phyloP scores from a whole-genome alignment of 2,797 vertebrate species.

The Mastacembelus armatus region DNA sequence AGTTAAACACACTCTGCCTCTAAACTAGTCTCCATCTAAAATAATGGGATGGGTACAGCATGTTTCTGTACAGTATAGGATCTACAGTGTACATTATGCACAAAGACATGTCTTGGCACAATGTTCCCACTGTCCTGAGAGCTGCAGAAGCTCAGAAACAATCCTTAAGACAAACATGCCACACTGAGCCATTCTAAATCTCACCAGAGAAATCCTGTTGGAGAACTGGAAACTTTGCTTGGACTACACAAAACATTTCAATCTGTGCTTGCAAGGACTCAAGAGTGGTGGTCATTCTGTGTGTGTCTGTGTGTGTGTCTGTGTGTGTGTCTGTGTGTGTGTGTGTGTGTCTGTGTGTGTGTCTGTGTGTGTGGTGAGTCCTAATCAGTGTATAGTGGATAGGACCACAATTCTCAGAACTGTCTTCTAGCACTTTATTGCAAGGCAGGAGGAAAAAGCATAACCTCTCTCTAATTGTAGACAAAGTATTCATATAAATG shows the following conservation, averaged over 20 bases:
- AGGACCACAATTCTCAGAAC: neutral
- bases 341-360: too few species aligned
- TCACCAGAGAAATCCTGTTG: slow-evolving; percentile 31
- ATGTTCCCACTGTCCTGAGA: slow-evolving; percentile 19
- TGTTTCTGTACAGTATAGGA: neutral
- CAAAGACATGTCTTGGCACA: slow-evolving; percentile 6
- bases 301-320: too few species aligned
- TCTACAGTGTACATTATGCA: slow-evolving; percentile 10
- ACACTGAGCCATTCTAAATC: slow-evolving; percentile 21
- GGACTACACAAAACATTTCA: slow-evolving; percentile 20
- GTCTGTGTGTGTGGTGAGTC: neutral
- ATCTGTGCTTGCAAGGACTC: neutral
- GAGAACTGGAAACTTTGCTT: slow-evolving; percentile 23
- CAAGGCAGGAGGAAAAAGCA: neutral
- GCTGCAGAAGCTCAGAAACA: slow-evolving; percentile 31
- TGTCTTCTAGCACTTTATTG: neutral
- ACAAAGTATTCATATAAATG: neutral
- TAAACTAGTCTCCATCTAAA: slow-evolving; percentile 2
- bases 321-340: too few species aligned
- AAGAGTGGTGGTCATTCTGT: neutral
- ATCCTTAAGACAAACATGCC: slow-evolving; percentile 20
- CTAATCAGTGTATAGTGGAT: neutral
- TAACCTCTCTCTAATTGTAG: neutral
- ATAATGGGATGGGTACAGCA: neutral
- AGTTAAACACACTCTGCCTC: slow-evolving; percentile 8